Evolutionary conservation across 2,797 vertebrate genomes (phyloP).

Genomic region (Sebastes dallii): DNA sequence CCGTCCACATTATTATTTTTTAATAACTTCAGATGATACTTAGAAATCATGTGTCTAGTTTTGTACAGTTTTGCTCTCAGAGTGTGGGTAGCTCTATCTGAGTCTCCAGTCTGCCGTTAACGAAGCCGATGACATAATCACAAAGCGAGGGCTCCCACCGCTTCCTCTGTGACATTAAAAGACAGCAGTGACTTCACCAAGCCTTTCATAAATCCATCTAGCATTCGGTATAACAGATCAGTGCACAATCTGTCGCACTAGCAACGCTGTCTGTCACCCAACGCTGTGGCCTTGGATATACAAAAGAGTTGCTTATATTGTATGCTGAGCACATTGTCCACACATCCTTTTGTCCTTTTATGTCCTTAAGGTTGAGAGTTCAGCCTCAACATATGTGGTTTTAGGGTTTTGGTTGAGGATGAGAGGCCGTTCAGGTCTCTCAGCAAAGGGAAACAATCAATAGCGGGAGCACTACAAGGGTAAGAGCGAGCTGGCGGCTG

Average conservation of each 20-base stretch:
- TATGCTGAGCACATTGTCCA: constrained; percentile 49
- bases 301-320: constrained; percentile 60
- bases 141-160: constrained; percentile 26
- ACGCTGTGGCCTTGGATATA: constrained; percentile 38
- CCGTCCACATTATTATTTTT: constrained; percentile 49
- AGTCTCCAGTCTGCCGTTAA: constrained; percentile 51
- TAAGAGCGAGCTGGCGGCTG: constrained; percentile 24
- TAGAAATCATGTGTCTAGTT: constrained; percentile 65
- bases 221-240: constrained; percentile 24
- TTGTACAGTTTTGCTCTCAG: constrained; percentile 66
- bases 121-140: constrained; percentile 49
- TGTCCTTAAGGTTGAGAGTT: constrained; percentile 54
- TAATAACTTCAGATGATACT: constrained; percentile 56
- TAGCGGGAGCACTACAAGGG: constrained; percentile 53
- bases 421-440: constrained; percentile 56
- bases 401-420: constrained; percentile 60
- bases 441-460: constrained; percentile 79
- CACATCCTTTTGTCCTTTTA: constrained; percentile 43
- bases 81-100: constrained; percentile 19
- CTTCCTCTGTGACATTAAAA: constrained; percentile 44
- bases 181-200: constrained; percentile 47
- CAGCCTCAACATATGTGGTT: constrained; percentile 48
- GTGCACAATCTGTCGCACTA: constrained; percentile 39
- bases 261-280: constrained; percentile 22
- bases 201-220: constrained; percentile 47